A percentile compares a stretch with the other conserved stretches of the same genome.
Evolutionary conservation across 2,797 vertebrate species (phyloP).

Genomic region (Thunnus albacares): DNA sequence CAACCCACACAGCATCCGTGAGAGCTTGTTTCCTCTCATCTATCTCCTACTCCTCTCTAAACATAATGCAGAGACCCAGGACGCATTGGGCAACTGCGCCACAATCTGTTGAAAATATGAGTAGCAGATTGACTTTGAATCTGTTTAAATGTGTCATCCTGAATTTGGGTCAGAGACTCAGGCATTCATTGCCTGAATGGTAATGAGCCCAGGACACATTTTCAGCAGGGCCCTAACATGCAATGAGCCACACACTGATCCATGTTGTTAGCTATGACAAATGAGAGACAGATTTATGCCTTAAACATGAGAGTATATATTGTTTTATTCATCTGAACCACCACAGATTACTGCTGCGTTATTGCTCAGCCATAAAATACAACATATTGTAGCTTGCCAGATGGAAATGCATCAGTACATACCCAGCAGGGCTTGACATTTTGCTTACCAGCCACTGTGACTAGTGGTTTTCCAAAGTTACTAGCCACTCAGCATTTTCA

Average conservation of each 20-base stretch:
- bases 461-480: too few relatives aligned
- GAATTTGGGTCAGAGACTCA: slow-evolving; percentile 76
- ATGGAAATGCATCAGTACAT: slow-evolving; percentile 33
- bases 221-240: slow-evolving; percentile 40
- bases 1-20: slow-evolving; percentile 36
- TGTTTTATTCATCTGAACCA: slow-evolving; percentile 69
- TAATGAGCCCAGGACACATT: slow-evolving; percentile 68
- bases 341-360: slow-evolving; percentile 47
- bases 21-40: slow-evolving; percentile 52
- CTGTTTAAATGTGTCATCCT: slow-evolving; percentile 68
- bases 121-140: slow-evolving; percentile 66
- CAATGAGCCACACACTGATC: slow-evolving; percentile 26
- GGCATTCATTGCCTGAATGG: slow-evolving; percentile 65
- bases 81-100: slow-evolving; percentile 18
- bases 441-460: too few relatives aligned
- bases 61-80: slow-evolving; percentile 37
- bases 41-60: slow-evolving; percentile 31
- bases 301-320: slow-evolving; percentile 56
- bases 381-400: slow-evolving; percentile 50
- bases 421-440: neutral
- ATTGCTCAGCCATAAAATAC: slow-evolving; percentile 48
- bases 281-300: slow-evolving; percentile 68
- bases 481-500: too few relatives aligned
- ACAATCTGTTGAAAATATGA: slow-evolving; percentile 41
- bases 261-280: slow-evolving; percentile 64